Conservation (phyloP, 2,888 invertebrate genomes). For the Erebia palarica region DNA sequence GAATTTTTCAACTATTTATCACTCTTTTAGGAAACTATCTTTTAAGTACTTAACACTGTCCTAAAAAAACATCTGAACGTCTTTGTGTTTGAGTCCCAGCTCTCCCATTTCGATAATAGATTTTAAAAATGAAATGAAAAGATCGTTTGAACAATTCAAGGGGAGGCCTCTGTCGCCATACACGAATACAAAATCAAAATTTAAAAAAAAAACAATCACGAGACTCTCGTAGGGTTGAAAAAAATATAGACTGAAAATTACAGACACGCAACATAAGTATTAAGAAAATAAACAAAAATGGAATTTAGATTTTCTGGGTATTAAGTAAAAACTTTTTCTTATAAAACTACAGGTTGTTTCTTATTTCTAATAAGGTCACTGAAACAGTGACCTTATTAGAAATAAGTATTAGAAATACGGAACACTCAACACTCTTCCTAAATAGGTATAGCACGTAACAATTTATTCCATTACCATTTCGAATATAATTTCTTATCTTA, state of each 20-base stretch:
- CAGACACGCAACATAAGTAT: too few relatives aligned
- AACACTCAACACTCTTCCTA: too few relatives aligned
- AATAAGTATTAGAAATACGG: too few relatives aligned
- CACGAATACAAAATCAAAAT: background rate
- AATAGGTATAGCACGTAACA: too few relatives aligned
- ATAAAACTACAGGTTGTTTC: too few relatives aligned
- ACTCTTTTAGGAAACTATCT: too few relatives aligned
- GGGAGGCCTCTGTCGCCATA: background rate
- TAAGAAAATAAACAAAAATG: too few relatives aligned
- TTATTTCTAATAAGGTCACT: too few relatives aligned
- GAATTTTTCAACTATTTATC: background rate
- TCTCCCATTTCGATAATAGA: background rate
- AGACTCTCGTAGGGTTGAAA: background rate
- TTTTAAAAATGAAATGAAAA: background rate
- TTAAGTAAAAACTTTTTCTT: too few relatives aligned
- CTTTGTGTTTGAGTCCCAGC: background rate
- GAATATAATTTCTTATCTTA: background rate
- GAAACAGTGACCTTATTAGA: too few relatives aligned
- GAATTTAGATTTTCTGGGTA: background rate
- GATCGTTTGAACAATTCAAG: background rate
- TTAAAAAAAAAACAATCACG: background rate
- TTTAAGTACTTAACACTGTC: background rate
- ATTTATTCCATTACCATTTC: too few relatives aligned
- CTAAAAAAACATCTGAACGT: background rate
- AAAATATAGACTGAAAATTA: background rate